A percentile compares a stretch with the other conserved stretches of the same genome.
phyloP scores from a whole-genome alignment of 2,113 vertebrate genomes.

The Columba janthina region DNA sequence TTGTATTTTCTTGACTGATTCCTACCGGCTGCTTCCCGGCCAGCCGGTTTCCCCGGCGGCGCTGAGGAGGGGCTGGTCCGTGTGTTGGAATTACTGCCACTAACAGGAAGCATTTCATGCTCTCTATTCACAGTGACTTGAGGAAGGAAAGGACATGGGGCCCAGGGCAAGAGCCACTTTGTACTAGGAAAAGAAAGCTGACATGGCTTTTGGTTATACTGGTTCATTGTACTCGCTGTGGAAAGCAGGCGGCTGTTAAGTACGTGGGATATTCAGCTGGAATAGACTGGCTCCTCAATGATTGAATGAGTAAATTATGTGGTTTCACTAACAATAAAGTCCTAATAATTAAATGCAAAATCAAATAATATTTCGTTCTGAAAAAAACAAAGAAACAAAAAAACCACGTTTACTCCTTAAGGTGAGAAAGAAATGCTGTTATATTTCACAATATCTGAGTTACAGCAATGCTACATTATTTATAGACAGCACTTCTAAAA shows the following conservation, averaged over 20 bases:
- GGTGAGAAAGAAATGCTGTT: not conserved
- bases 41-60: constrained; percentile 23
- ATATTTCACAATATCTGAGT: not conserved
- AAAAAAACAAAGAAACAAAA: not conserved
- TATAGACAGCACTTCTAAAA: not conserved
- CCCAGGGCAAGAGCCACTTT: constrained; percentile 55
- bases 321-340: not conserved
- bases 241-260: not conserved
- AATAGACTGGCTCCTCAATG: not conserved
- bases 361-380: not conserved
- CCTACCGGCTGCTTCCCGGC: not conserved
- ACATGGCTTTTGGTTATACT: constrained; percentile 1
- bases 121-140: constrained; percentile 56
- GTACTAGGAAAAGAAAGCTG: constrained; percentile 31
- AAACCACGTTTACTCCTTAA: not conserved
- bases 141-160: constrained; percentile 57
- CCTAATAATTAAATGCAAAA: not conserved
- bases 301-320: not conserved
- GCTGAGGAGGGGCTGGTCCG: not conserved
- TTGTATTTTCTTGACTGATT: constrained; percentile 29
- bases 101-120: constrained; percentile 62
- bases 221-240: not conserved
- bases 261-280: not conserved
- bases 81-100: constrained; percentile 27
- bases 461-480: not conserved